Percentiles rank a stretch among this genome's conserved stretches.
Evolutionary conservation across 1,140 invertebrate species (phyloP).

Genomic region (Chironomus striatipennis): DNA sequence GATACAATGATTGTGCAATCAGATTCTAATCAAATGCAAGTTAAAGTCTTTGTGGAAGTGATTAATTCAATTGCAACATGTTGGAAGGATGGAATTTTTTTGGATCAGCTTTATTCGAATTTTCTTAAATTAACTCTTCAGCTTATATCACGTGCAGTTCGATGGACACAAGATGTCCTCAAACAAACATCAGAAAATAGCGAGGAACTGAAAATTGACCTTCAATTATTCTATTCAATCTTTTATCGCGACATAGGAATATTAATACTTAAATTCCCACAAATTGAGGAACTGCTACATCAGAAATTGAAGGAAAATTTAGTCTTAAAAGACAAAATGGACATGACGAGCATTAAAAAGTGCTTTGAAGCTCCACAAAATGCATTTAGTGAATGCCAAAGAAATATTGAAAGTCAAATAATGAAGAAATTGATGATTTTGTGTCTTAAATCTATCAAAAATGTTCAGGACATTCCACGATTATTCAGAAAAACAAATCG

Average conservation of each 20-base stretch:
- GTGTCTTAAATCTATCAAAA: conserved; percentile 51
- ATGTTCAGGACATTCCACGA: conserved; percentile 85
- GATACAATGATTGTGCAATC: background rate
- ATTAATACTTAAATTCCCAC: conserved; percentile 30
- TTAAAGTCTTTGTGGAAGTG: conserved; percentile 34
- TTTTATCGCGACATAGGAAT: conserved; percentile 33
- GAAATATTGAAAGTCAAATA: conserved; percentile 47
- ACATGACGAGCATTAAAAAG: conserved; percentile 33
- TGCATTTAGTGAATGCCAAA: conserved; percentile 43
- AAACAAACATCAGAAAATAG: conserved; percentile 27
- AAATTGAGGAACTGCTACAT: conserved; percentile 28
- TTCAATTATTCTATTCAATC: conserved; percentile 32
- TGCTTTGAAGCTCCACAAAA: conserved; percentile 44
- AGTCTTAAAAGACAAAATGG: conserved; percentile 27
- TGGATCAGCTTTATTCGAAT: conserved; percentile 62
- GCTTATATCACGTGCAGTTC: conserved; percentile 63
- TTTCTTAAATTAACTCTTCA: conserved; percentile 85
- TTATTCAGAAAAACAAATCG: conserved; percentile 88
- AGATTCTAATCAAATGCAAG: conserved; percentile 23
- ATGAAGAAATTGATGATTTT: conserved; percentile 48
- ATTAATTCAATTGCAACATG: conserved; percentile 46
- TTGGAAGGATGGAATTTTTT: conserved; percentile 66
- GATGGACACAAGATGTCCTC: conserved; percentile 51
- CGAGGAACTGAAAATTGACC: conserved; percentile 24
- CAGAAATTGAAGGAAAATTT: conserved; percentile 28